These are phyloP conservation scores for Chloroceryle amazona DNA, from an alignment of 2,797 vertebrate genomes.

Conservation along the genomic window DNA sequence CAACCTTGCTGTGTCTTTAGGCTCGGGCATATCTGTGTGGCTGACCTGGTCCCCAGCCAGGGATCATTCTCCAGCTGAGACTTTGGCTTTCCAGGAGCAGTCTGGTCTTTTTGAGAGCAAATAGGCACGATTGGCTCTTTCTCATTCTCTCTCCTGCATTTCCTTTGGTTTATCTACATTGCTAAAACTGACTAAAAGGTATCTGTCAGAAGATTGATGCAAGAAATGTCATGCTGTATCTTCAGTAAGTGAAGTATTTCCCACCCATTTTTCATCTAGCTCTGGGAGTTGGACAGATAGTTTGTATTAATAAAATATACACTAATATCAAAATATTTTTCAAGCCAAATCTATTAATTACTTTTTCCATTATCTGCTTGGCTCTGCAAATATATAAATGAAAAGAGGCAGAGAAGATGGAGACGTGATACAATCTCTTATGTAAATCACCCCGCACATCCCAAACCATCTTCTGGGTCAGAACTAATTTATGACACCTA, in stretches of 20 bases:
- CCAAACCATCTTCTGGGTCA: not conserved
- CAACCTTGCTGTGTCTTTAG: not conserved
- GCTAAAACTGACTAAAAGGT: not conserved
- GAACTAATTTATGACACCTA: not conserved
- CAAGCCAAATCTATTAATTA: constrained; percentile 52
- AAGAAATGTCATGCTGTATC: not conserved
- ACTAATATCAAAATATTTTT: constrained; percentile 50
- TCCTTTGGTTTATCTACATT: not conserved
- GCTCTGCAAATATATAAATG: constrained; percentile 47
- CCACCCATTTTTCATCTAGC: not conserved
- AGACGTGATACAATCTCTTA: constrained; percentile 6
- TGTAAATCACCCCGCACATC: not conserved
- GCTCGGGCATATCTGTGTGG: not conserved
- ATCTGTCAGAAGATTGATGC: not conserved
- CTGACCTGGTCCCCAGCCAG: not conserved
- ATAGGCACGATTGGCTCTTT: rapidly evolving
- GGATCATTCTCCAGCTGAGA: not conserved
- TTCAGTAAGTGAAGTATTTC: not conserved
- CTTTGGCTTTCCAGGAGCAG: constrained; percentile 5
- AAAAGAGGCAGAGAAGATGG: constrained; percentile 28
- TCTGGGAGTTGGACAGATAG: not conserved
- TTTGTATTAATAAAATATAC: constrained; percentile 58
- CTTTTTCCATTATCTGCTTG: constrained; percentile 36
- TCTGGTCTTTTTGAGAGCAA: not conserved
- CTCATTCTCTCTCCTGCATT: not conserved